Evolutionary conservation across 2,888 invertebrate genomes (phyloP).

Genomic region (Leucania comma): DNA sequence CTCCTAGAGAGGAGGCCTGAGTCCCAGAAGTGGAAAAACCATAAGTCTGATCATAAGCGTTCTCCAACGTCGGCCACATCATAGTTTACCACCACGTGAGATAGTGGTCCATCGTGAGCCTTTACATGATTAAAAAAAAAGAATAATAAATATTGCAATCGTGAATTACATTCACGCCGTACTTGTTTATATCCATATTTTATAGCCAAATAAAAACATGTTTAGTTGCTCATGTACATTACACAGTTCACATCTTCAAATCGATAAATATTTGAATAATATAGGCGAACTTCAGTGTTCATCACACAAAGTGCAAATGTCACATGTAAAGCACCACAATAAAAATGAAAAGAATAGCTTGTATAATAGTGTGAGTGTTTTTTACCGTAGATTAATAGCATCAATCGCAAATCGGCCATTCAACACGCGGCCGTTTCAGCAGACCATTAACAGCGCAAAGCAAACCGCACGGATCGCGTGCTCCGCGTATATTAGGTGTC

Average conservation of each 20-base stretch:
- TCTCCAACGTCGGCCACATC: too few species aligned
- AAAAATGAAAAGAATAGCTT: slow-evolving; percentile 42
- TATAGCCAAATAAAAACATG: not conserved
- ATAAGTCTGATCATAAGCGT: too few species aligned
- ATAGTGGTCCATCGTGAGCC: too few species aligned
- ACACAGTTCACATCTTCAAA: not conserved
- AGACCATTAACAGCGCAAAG: slow-evolving; percentile 78
- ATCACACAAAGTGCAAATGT: slow-evolving; percentile 37
- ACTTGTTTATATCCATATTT: not conserved
- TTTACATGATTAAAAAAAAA: too few species aligned
- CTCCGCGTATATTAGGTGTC: slow-evolving; percentile 87
- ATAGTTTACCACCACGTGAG: too few species aligned
- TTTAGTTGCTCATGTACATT: too few species aligned
- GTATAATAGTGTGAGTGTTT: slow-evolving; percentile 49
- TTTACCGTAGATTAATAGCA: slow-evolving; percentile 67
- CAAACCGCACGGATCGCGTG: slow-evolving; percentile 83
- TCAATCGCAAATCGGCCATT: slow-evolving; percentile 76
- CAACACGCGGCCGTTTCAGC: slow-evolving; percentile 73
- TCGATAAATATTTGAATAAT: not conserved
- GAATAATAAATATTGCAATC: not conserved
- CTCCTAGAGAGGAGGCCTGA: too few species aligned
- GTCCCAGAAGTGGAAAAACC: too few species aligned
- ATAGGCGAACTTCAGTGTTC: slow-evolving; percentile 14
- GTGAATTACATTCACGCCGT: not conserved
- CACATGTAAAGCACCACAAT: slow-evolving; percentile 39